These are phyloP conservation scores for Araneus ventricosus DNA, from an alignment of 1,140 invertebrate species.

Conservation along the genomic window DNA sequence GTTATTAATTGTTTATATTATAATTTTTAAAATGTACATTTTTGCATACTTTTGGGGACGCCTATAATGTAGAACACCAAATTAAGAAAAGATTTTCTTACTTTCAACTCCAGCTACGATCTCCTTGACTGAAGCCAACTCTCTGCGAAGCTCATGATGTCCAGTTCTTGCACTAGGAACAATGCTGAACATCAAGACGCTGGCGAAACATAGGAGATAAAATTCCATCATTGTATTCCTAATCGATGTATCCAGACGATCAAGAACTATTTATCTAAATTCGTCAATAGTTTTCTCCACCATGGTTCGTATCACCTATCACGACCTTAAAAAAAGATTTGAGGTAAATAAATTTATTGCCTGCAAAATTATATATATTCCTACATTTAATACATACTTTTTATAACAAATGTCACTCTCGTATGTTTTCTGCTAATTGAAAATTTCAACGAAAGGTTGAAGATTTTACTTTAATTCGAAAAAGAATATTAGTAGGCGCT, in stretches of 20 bases:
- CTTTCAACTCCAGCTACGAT: conserved; percentile 58
- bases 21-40: no score
- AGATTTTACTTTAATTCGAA: no score
- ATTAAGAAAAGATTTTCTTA: neutral
- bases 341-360: no score
- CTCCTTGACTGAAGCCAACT: conserved; percentile 62
- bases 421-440: no score
- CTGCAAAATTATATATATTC: no score
- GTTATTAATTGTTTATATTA: no score
- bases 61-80: no score
- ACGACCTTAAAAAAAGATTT: neutral
- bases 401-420: no score
- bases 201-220: neutral
- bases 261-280: neutral
- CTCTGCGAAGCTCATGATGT: conserved; percentile 65
- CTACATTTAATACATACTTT: no score
- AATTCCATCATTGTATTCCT: neutral
- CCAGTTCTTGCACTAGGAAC: conserved; percentile 24
- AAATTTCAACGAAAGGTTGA: no score
- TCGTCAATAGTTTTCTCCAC: neutral
- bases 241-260: neutral
- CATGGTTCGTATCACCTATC: neutral
- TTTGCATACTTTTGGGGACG: no score
- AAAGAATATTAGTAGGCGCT: no score
- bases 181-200: conserved; percentile 16